Evolutionary conservation across 2,113 vertebrate genomes (phyloP), one percentile per base, ranked within the genome.

Genomic region (Callocephalon fimbriatum): DNA sequence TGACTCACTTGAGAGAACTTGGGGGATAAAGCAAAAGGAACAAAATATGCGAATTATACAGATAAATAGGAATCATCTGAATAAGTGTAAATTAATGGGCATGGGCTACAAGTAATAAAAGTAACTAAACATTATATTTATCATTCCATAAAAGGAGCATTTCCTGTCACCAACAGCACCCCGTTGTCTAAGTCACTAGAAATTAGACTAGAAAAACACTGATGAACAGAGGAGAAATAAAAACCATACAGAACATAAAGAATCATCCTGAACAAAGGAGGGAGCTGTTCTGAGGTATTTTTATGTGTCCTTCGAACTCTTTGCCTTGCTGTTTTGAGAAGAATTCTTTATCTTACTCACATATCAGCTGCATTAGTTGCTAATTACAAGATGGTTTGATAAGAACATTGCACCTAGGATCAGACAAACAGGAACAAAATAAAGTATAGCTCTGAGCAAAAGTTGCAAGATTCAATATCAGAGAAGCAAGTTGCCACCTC

Each of bases 381-480:
- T 90, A 94, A 92, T 93, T 86, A 76, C 45, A 92, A 73, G 45
- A 58, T 79, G 16, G 90, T 59, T 89, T 65, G 18, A 88, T 42
- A 71, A 44, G 25, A 40, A 92, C 29, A 63, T 56, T 81, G 68
- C 51, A 71, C 50, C 58, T 58, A 88, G 70, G 66, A 76, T 37
- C 42, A 58, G 51, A 42, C 15, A 76, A 88, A 75, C 10, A 87
- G 38, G 44, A 84, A 61, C n/a, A 58, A 74, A 93, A 76, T 58
- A 62, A 73, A 83, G 59, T 67, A 26, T 7, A 32, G 35, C 32
- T 83, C 35, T 22, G 25, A 94, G 67, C 23, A 75, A 32, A 92
- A 74, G 32, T 29, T 16, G 0, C 31, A 20, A 61, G 35, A 74
- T 48, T 63, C 32, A n/a, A 2, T 23, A 29, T 35, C 37, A 51